Base-by-base conservation (phyloP, 2,797 vertebrate species). In the Eurystomus glaucurus region DNA sequence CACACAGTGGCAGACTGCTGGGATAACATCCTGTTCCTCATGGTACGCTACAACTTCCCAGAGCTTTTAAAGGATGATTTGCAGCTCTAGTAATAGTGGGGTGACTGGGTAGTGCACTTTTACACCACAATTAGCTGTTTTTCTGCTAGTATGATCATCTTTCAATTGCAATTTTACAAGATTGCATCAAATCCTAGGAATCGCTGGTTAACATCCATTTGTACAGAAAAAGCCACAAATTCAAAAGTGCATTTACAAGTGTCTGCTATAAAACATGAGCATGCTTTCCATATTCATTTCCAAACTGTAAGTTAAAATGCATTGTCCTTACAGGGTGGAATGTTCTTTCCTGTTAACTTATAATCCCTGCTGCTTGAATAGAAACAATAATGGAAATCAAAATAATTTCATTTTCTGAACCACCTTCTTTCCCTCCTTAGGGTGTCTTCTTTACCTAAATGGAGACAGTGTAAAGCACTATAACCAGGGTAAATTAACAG, bases 51-150 rank as follows among this genome's bases (percentile, higher is more conserved):
- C 43, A 91, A 92, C n/a, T 88, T 87, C 64, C 41, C 19, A 50
- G 68, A 74, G 86, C 70, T 96, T 83, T 95, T 78, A 94, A 85
- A 71, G 50, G 41, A 64, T 77, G 50, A 93, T 92, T 93, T 97
- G 76, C 43, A 83, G 35, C 52, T 80, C 80, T 79, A 66, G 43
- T 60, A 72, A 80, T 23, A 66, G 28, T 26, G 35, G 28, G 22
- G 50, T 85, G 39, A 26, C 22, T 43, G 55, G 14, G 17, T 31
- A 83, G 68, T 72, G 29, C 60, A 48, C 29, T 94, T 96, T 58
- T 90, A 43, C 35, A 84, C 48, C 41, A 46, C n/a, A 95, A 18
- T 23, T 64, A 74, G n/a, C 64, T 87, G 23, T 0, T 75, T 86
- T 96, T 88, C 60, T 86, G 37, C 33, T 82, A 19, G 14, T 62